These are phyloP conservation scores for Atta colombica DNA, from an alignment of 1,140 invertebrate species.

Conservation along the genomic window DNA sequence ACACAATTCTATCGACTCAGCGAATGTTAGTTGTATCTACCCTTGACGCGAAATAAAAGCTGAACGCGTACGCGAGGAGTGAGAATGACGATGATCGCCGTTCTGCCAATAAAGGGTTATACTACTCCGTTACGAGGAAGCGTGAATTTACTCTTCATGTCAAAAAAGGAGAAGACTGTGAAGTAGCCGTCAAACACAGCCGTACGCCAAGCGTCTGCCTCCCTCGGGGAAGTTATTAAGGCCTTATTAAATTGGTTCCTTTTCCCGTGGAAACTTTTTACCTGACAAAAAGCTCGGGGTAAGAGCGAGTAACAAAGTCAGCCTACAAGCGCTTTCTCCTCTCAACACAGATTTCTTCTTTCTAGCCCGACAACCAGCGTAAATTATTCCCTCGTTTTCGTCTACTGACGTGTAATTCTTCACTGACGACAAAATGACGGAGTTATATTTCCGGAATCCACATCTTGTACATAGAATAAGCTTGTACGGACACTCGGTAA, in stretches of 20 bases:
- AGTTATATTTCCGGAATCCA: slow-evolving; percentile 25
- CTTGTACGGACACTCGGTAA: slow-evolving; percentile 23
- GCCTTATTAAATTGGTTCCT: slow-evolving; percentile 82
- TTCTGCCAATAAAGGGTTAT: slow-evolving; percentile 57
- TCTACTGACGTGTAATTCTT: slow-evolving; percentile 59
- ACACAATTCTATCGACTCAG: slow-evolving; percentile 38
- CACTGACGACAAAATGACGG: slow-evolving; percentile 61
- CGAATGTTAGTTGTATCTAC: not conserved
- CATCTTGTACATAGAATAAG: slow-evolving; percentile 59
- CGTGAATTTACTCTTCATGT: slow-evolving; percentile 71
- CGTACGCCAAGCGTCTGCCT: slow-evolving; percentile 73
- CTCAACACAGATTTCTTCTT: slow-evolving; percentile 42
- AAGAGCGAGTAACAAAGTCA: slow-evolving; percentile 72
- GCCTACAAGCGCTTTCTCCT: slow-evolving; percentile 60
- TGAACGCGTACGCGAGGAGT: slow-evolving; percentile 22
- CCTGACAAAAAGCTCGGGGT: slow-evolving; percentile 72
- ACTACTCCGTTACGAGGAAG: slow-evolving; percentile 59
- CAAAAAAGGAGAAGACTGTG: slow-evolving; percentile 45
- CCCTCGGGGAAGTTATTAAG: slow-evolving; percentile 79
- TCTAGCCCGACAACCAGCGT: slow-evolving; percentile 46
- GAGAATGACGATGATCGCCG: slow-evolving; percentile 49
- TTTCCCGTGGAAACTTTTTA: slow-evolving; percentile 70
- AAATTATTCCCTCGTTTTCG: slow-evolving; percentile 75
- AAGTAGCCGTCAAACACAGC: slow-evolving; percentile 78
- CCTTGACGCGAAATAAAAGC: slow-evolving; percentile 34